Base-by-base conservation (phyloP, 2,888 invertebrate genomes). In the Epinotia nisella region DNA sequence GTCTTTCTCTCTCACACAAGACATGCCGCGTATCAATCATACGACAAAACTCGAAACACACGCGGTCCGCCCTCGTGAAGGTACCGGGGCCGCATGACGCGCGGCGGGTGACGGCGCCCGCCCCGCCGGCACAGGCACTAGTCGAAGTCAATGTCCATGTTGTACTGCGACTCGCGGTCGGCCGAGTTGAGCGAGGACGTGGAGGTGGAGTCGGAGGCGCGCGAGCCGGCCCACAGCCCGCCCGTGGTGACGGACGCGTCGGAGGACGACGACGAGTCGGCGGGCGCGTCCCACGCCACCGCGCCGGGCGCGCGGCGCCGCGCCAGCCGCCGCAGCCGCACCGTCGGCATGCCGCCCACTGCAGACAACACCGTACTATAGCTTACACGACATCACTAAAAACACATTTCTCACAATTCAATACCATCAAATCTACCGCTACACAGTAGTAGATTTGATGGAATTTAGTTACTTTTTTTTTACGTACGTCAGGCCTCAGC, bases 81-180 rank as follows among this genome's bases (percentile, higher is more conserved):
- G 15, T 56, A 29, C 56, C 56, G 15, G 58, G 35, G 35, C 3
- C n/a, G 59, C 35, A 39, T 35, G 11, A 17, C 35, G n/a, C 17
- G 9, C 11, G 7, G 11, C 11, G 9, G 55, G 21, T 11, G 21
- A 1, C 56, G 24, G 56, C 56, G 45, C 4, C 56, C 3, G n/a
- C 21, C 55, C 19, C 24, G 24, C 55, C 11, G 3, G n/a, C n/a
- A n/a, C n/a, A n/a, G n/a, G n/a, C n/a, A n/a, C n/a, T 92, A 93
- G 78, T 93, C 93, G 81, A 84, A 93, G 83, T 94, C 94, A 67
- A 94, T 89, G 85, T 94, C 94, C 89, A 93, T 93, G 83, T 93
- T 90, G 85, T 90, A 90, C 78, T 88, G 86, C 65, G 82, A 83
- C 76, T 85, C 86, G 75, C 83, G 80, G 59, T 85, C 87, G 69